Conservation (phyloP, 1,140 invertebrate species). For the Trypoxylus dichotomus region DNA sequence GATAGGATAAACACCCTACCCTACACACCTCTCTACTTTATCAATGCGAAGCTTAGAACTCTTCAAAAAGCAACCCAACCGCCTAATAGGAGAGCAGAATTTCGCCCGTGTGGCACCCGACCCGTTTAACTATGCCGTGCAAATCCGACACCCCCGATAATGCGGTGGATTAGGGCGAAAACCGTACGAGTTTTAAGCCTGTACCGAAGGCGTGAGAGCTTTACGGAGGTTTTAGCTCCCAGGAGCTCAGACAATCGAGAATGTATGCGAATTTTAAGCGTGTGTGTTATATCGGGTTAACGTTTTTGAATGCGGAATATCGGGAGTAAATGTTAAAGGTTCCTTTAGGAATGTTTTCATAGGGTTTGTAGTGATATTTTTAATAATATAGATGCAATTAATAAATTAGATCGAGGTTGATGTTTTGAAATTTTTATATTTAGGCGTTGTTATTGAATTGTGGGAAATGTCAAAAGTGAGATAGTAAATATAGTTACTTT, state of each 20-base stretch:
- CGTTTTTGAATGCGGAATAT: no score
- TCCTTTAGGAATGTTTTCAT: no score
- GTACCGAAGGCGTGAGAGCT: constrained; percentile 27
- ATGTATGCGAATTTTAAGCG: neutral
- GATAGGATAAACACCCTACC: no score
- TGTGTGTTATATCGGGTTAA: neutral
- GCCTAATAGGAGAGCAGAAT: neutral
- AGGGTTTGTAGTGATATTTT: no score
- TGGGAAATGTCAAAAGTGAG: no score
- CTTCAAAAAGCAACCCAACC: neutral
- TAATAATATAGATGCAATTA: no score
- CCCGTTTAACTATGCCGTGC: neutral
- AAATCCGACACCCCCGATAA: neutral
- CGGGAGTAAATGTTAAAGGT: no score
- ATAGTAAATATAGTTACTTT: no score
- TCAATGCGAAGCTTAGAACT: neutral
- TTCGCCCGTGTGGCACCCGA: neutral
- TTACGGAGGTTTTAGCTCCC: constrained; percentile 28
- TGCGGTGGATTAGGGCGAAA: constrained; percentile 8
- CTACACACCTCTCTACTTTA: no score
- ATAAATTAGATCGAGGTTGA: no score
- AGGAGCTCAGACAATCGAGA: neutral
- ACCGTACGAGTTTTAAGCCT: constrained; percentile 24
- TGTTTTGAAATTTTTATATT: no score
- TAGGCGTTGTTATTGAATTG: no score